A percentile compares a stretch with the other conserved stretches of the same genome.
Conservation (phyloP, 2,797 vertebrate species). For the Myotis myotis region DNA sequence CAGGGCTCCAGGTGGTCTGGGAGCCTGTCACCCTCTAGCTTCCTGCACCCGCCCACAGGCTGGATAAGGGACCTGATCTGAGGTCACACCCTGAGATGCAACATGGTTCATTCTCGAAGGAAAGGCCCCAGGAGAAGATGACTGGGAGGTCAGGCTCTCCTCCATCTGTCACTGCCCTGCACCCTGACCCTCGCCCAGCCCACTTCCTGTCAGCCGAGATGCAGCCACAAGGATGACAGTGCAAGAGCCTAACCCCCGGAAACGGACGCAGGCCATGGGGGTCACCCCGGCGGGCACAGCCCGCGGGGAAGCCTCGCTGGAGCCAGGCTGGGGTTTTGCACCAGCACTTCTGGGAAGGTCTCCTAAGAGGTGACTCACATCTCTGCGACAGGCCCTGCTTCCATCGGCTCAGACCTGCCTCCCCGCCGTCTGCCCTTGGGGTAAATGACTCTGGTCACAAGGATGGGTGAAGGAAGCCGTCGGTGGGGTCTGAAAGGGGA, state of each 20-base stretch:
- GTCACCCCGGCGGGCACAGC: neutral
- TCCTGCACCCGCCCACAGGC: neutral
- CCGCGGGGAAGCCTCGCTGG: neutral
- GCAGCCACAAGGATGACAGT: neutral
- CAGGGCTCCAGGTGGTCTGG: neutral
- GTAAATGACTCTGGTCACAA: neutral
- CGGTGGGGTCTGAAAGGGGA: neutral
- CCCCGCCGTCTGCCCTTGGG: too few relatives aligned
- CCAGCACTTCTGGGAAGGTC: neutral
- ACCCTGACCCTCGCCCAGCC: neutral
- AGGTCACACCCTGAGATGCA: neutral
- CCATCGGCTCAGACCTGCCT: neutral
- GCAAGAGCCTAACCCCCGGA: neutral
- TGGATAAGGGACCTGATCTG: too few relatives aligned
- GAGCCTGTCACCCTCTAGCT: neutral
- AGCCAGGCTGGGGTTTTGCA: neutral
- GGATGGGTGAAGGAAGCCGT: neutral
- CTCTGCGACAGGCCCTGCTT: neutral
- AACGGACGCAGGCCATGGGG: neutral
- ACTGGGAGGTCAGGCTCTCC: neutral
- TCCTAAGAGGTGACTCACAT: neutral
- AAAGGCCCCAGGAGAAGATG: neutral
- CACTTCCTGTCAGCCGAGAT: neutral
- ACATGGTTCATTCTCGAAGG: neutral
- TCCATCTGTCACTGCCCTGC: accelerated